A percentile compares a stretch with the other conserved stretches of the same genome.
Conservation (phyloP, 2,113 vertebrate genomes). For the Onychostoma macrolepis region DNA sequence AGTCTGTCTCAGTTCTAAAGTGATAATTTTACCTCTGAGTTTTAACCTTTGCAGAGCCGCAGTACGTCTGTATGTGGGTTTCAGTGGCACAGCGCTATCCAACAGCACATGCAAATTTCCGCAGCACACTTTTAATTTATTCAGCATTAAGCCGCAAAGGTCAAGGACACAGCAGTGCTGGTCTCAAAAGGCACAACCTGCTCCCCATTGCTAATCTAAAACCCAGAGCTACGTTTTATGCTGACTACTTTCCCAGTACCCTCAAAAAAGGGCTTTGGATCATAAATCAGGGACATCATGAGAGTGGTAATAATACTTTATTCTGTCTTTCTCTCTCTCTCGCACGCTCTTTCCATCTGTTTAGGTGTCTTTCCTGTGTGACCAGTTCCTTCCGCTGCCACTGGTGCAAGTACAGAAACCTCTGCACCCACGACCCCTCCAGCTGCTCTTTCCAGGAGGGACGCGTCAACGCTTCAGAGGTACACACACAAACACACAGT, state of each 20-base stretch:
- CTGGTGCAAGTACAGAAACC: constrained; percentile 98
- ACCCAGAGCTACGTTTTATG: constrained; percentile 20
- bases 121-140: constrained; percentile 34
- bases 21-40: constrained; percentile 13
- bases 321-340: constrained; percentile 32
- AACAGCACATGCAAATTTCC: constrained; percentile 4
- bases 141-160: constrained; percentile 35
- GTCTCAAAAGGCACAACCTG: constrained; percentile 33
- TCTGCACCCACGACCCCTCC: constrained; percentile 96
- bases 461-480: constrained; percentile 94
- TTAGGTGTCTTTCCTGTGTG: constrained; percentile 96
- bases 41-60: not conserved
- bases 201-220: constrained; percentile 31
- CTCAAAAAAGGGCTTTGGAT: not conserved
- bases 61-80: not conserved
- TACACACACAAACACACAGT: constrained; percentile 61
- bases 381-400: constrained; percentile 97
- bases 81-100: not conserved
- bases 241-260: not conserved
- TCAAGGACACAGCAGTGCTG: constrained; percentile 28
- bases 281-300: constrained; percentile 13
- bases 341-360: constrained; percentile 46
- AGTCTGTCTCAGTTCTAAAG: not conserved
- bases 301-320: constrained; percentile 12
- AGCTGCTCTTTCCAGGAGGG: constrained; percentile 98